Percentiles rank a stretch among this genome's conserved stretches.
These are phyloP conservation scores for Coremacera marginata DNA, from an alignment of 2,888 invertebrate species.

Conservation along the genomic window DNA sequence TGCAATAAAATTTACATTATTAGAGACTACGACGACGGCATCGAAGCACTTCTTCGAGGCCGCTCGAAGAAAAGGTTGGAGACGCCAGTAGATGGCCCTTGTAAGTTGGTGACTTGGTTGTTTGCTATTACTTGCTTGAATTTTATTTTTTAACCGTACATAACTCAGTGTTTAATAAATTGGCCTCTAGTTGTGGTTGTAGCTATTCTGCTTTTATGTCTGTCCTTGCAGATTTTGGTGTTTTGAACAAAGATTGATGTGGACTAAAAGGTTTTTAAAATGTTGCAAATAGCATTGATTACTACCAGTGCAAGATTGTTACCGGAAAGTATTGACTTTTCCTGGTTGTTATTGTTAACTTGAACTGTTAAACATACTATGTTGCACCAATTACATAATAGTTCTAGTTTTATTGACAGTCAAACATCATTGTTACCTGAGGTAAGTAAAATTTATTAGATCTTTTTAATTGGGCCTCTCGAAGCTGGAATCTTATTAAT, in stretches of 20 bases:
- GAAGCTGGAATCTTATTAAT: too few relatives aligned
- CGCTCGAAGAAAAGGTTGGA: background rate
- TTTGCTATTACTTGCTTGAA: background rate
- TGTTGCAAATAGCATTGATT: background rate
- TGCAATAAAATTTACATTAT: slow-evolving; percentile 40
- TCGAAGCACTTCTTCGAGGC: background rate
- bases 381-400: too few relatives aligned
- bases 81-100: background rate
- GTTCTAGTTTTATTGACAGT: too few relatives aligned
- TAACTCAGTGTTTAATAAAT: slow-evolving; percentile 27
- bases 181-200: background rate
- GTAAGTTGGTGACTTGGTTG: background rate
- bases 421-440: too few relatives aligned
- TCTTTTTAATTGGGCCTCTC: too few relatives aligned
- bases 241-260: too few relatives aligned
- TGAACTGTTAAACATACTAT: too few relatives aligned
- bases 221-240: background rate
- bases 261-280: background rate
- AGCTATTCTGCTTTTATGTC: background rate
- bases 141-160: slow-evolving; percentile 12
- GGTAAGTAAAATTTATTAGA: too few relatives aligned
- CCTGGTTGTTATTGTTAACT: too few relatives aligned
- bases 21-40: slow-evolving; percentile 3
- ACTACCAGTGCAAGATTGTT: too few relatives aligned
- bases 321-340: too few relatives aligned